Evolutionary conservation across 92 coral and sea anemone species (phyloP), one percentile per base, ranked within the genome.

Genomic region (Umimayanthus chanpuru): DNA sequence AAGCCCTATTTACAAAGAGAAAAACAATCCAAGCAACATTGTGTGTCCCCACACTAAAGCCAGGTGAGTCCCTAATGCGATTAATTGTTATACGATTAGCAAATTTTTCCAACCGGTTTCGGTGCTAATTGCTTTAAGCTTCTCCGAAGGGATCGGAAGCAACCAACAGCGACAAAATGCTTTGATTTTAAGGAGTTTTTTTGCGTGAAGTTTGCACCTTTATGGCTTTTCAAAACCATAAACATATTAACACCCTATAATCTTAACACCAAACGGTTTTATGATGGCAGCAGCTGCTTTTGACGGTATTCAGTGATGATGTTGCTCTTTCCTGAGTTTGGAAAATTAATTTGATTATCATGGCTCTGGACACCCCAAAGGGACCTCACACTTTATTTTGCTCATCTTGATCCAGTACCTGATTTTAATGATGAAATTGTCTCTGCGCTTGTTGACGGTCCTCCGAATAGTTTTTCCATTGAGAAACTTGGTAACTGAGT

Each of bases 11-110:
- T 67, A 93, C 91, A 39, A 85, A 89, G 86, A 77, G 79, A 25
- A 87, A 77, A 65, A 91, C 85, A 25, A 78, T 90, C 41, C 96
- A 95, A 85, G 90, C 96, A 12, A 88, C 91, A 1, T 68, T 91
- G 5, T 97, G 99, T 87, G 80, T 97, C 10, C 96, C 97, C 2
- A 91, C 99, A 6, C 88, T 88, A 21, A 89, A 75, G 6, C 92
- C 96, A 85, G 98, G 99, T 95, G 90, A 64, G 98, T 91, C 56
- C 25, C 20, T 70, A 79, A 76, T 39, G 77, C 58, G 84, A 71
- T 64, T 41, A 85, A 30, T 14, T 6, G 66, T 38, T 68, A 41
- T 53, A 41, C 72, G 85, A 81, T 81, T 81, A 81, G 41, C 73
- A 40, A 81, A 58, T 81, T 79, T 80, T 40, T 76, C 53, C 23